A percentile compares a stretch with the other conserved stretches of the same genome.
phyloP scores from a whole-genome alignment of 2,888 invertebrate species.

The Lottia scabra region DNA sequence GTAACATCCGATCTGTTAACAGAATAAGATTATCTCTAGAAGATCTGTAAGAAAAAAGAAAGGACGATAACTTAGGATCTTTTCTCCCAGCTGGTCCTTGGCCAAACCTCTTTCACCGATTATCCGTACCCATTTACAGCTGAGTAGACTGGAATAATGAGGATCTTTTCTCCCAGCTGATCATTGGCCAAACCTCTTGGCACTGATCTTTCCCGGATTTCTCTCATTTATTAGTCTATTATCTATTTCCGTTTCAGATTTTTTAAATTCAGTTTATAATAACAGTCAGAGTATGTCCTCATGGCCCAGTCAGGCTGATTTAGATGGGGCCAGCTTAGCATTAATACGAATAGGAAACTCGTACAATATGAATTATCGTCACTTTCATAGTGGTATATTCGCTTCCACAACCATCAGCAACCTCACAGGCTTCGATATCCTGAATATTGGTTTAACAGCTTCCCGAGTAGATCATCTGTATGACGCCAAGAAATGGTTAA shows the following conservation, averaged over 20 bases:
- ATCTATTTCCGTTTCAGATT: constrained; percentile 5
- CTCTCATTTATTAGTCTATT: no score
- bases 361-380: constrained; percentile 1
- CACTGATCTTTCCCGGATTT: no score
- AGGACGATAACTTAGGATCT: no score
- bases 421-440: neutral
- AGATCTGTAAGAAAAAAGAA: no score
- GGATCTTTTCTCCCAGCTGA: no score
- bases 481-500: neutral
- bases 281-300: constrained; percentile 10
- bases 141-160: no score
- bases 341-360: neutral
- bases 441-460: neutral
- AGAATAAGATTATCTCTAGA: no score
- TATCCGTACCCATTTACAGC: no score
- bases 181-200: no score
- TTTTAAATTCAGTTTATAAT: constrained; percentile 8
- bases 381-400: neutral
- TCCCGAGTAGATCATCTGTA: neutral
- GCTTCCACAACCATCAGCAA: neutral
- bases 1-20: no score
- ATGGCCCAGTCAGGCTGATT: constrained; percentile 14
- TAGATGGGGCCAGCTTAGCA: constrained; percentile 10
- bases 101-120: no score
- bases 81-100: no score